Percentiles rank a stretch among this genome's conserved stretches.
Evolutionary conservation across 2,888 invertebrate genomes (phyloP).

Genomic region (Eudasyphora cyanicolor): DNA sequence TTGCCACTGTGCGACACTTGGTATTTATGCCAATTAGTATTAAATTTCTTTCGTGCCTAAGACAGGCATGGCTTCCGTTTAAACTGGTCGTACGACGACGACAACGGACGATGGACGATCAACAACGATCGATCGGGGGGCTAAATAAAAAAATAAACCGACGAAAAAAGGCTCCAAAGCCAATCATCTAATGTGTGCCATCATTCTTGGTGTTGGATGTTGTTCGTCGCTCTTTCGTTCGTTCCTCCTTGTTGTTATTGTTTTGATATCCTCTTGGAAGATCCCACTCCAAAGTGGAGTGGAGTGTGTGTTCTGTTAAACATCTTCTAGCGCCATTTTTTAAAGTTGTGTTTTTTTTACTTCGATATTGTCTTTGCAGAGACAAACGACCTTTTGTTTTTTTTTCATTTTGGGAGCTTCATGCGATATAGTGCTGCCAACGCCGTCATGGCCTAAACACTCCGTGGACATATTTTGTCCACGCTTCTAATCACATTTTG

Average conservation of each 20-base stretch:
- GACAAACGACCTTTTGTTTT: slow-evolving; percentile 42
- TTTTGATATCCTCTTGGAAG: slow-evolving; percentile 66
- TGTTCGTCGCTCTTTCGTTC: slow-evolving; percentile 53
- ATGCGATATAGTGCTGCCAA: neutral
- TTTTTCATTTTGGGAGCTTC: slow-evolving; percentile 13
- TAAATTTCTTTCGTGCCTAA: slow-evolving; percentile 77
- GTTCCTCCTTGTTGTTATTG: slow-evolving; percentile 69
- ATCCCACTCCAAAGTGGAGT: slow-evolving; percentile 49
- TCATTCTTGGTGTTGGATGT: slow-evolving; percentile 57
- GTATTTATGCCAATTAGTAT: slow-evolving; percentile 80
- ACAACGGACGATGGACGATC: neutral
- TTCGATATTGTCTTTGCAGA: neutral
- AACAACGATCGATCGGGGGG: neutral
- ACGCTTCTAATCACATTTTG: slow-evolving; percentile 64
- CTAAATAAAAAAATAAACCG: slow-evolving; percentile 14
- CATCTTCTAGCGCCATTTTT: slow-evolving; percentile 75
- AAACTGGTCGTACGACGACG: slow-evolving; percentile 72
- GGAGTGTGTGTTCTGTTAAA: slow-evolving; percentile 62
- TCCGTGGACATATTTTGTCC: slow-evolving; percentile 61
- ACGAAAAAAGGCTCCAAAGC: slow-evolving; percentile 26
- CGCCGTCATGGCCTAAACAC: neutral
- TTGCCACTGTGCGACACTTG: slow-evolving; percentile 76
- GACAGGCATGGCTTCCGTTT: slow-evolving; percentile 75
- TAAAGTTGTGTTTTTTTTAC: slow-evolving; percentile 47
- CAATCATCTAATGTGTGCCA: slow-evolving; percentile 64